Conservation (phyloP, 2,888 invertebrate species). For the Brachyopa scutellaris region DNA sequence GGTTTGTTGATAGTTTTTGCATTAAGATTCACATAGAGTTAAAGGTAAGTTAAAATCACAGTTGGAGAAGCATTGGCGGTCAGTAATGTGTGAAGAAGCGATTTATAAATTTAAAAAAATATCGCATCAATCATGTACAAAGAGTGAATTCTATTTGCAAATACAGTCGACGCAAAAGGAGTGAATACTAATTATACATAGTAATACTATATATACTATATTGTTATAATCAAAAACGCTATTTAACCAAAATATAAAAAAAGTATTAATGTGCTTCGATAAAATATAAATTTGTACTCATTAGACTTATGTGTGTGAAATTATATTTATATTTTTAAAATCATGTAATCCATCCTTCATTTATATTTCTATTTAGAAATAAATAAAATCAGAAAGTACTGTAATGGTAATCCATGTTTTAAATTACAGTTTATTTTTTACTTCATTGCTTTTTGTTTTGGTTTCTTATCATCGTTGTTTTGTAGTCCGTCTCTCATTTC, state of each 20-base stretch:
- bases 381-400: conserved; percentile 50
- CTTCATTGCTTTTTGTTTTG: conserved; percentile 14
- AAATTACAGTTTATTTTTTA: conserved; percentile 1
- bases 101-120: conserved; percentile 27
- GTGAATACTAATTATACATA: conserved; percentile 57
- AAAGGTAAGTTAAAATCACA: no score
- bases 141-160: conserved; percentile 61
- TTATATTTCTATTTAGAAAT: conserved; percentile 63
- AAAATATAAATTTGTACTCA: conserved; percentile 60
- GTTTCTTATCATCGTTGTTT: not conserved
- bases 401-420: conserved; percentile 31
- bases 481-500: conserved; percentile 4
- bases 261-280: conserved; percentile 67
- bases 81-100: conserved; percentile 29
- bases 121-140: conserved; percentile 67
- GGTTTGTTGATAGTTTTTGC: no score
- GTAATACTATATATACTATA: conserved; percentile 58
- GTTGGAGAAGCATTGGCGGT: conserved; percentile 3
- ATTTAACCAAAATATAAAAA: conserved; percentile 49
- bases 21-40: no score
- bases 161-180: conserved; percentile 51
- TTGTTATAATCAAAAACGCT: conserved; percentile 61
- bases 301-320: conserved; percentile 60
- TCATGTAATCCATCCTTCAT: conserved; percentile 71
- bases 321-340: conserved; percentile 50